Evolutionary conservation across 2,113 vertebrate species (phyloP).

Genomic region (Cyprinodon variegatus): DNA sequence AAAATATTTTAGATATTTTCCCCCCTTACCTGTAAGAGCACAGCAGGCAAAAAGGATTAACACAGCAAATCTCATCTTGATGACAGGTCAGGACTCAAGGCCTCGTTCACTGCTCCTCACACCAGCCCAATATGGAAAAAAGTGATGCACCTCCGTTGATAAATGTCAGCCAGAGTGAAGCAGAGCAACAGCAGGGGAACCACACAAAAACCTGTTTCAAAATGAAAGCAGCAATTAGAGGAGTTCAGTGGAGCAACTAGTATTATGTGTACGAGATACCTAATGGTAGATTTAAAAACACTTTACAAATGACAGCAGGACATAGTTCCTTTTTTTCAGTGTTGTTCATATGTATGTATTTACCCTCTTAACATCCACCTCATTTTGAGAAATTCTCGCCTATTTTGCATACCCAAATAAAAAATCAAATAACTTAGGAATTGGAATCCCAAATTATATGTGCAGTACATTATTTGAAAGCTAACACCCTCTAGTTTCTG

Average conservation of each 20-base stretch:
- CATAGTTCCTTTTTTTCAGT: too few species aligned
- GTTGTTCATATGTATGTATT: too few species aligned
- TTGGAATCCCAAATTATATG: too few species aligned
- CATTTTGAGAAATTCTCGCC: too few species aligned
- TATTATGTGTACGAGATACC: neutral
- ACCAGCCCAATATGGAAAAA: too few species aligned
- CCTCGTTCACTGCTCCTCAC: neutral
- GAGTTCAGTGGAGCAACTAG: too few species aligned
- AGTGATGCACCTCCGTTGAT: neutral
- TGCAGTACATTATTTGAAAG: too few species aligned
- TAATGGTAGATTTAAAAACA: neutral
- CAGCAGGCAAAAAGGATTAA: conserved; percentile 16
- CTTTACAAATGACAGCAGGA: too few species aligned
- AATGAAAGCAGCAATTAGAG: neutral
- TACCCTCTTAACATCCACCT: too few species aligned
- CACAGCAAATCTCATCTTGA: conserved; percentile 13
- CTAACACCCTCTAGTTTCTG: too few species aligned
- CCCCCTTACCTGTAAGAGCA: conserved; percentile 18
- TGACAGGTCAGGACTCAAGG: neutral
- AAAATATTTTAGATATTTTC: neutral
- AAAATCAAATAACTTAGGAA: too few species aligned
- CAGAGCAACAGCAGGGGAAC: neutral
- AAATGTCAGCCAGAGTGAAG: neutral
- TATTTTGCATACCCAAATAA: too few species aligned
- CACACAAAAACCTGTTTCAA: neutral